A percentile compares a stretch with the other conserved stretches of the same genome.
Evolutionary conservation across 2,797 vertebrate species (phyloP).

Genomic region (Acridotheres tristis): DNA sequence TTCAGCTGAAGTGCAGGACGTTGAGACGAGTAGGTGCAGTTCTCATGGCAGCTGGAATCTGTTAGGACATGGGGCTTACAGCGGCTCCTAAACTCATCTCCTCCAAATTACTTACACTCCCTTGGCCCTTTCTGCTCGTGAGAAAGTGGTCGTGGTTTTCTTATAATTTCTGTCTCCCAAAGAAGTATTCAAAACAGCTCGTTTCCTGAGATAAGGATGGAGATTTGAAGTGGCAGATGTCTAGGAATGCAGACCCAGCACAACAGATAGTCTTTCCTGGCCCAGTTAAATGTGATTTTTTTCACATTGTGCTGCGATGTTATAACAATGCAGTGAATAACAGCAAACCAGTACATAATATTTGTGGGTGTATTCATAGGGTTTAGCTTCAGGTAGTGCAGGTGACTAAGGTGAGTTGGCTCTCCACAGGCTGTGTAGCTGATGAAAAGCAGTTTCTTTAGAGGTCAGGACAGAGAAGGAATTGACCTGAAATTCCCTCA

Average conservation of each 20-base stretch:
- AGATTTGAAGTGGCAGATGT: neutral
- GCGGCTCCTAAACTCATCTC: neutral
- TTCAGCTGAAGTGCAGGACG: neutral
- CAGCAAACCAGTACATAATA: neutral
- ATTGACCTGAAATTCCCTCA: neutral
- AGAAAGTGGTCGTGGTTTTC: neutral
- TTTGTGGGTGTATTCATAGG: neutral
- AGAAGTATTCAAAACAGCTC: neutral
- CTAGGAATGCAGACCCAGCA: neutral
- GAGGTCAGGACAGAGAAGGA: neutral
- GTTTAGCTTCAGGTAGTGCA: neutral
- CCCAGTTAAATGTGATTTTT: neutral
- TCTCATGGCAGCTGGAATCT: neutral
- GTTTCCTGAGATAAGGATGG: neutral
- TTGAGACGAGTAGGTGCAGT: rapidly evolving
- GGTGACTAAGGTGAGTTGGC: neutral
- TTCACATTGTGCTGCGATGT: neutral
- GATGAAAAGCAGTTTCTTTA: neutral
- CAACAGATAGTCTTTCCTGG: neutral
- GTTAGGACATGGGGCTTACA: rapidly evolving
- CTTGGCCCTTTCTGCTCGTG: rapidly evolving
- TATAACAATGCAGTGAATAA: neutral
- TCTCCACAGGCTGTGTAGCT: neutral
- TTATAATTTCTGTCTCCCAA: neutral
- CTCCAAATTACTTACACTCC: neutral